Evolutionary conservation across 2,888 invertebrate genomes (phyloP).

Genomic region (Punctoribates punctum): DNA sequence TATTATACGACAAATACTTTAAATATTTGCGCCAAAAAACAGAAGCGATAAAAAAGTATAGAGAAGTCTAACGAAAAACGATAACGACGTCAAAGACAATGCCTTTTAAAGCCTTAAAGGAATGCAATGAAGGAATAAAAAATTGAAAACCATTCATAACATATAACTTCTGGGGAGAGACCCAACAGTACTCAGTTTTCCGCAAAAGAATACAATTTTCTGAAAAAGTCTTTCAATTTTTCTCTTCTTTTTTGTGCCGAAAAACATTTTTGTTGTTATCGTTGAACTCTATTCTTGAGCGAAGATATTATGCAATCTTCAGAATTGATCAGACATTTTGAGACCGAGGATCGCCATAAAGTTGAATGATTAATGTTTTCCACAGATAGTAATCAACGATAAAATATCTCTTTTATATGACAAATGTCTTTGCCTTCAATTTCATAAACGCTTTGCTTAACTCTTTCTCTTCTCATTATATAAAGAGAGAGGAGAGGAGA

Average conservation of each 20-base stretch:
- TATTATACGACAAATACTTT: constrained; percentile 24
- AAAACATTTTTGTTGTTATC: neutral
- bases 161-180: neutral
- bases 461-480: neutral
- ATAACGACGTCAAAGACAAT: constrained; percentile 33
- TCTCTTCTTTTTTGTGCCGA: neutral
- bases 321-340: neutral
- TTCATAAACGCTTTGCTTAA: neutral
- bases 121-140: neutral
- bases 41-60: neutral
- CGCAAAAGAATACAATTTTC: too few relatives aligned
- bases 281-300: neutral
- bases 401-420: constrained; percentile 25
- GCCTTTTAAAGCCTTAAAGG: constrained; percentile 9
- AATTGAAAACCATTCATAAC: neutral
- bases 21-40: constrained; percentile 23
- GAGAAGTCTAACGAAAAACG: constrained; percentile 2
- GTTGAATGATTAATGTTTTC: constrained; percentile 29
- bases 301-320: neutral
- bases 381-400: constrained; percentile 28
- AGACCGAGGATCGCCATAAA: neutral
- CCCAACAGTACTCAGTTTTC: neutral
- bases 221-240: neutral
- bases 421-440: constrained; percentile 15
- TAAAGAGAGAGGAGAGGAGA: neutral